These are phyloP conservation scores for Alectoris magna DNA, from an alignment of 2,797 vertebrate species.

Conservation along the genomic window DNA sequence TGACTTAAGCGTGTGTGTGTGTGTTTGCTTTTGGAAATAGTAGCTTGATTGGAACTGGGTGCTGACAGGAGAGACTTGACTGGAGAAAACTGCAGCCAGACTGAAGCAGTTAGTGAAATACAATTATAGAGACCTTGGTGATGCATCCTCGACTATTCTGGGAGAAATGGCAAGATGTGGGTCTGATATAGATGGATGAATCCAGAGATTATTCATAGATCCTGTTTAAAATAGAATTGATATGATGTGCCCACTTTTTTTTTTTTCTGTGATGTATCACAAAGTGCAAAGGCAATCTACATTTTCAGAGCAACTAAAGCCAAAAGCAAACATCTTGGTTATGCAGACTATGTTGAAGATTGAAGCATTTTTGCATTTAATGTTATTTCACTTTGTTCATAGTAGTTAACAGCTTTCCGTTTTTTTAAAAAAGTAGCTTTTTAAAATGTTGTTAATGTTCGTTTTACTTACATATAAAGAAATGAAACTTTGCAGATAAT, in stretches of 20 bases:
- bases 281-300: conserved; percentile 25
- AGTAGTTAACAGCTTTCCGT: background rate
- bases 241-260: background rate
- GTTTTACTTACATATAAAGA: background rate
- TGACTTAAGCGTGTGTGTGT: background rate
- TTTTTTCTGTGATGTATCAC: background rate
- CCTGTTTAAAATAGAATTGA: conserved; percentile 41
- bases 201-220: conserved; percentile 52
- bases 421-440: background rate
- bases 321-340: conserved; percentile 5
- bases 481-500: background rate
- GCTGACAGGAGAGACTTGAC: background rate
- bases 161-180: background rate
- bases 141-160: background rate
- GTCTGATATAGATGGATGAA: conserved; percentile 24
- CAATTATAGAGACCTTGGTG: background rate
- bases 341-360: background rate
- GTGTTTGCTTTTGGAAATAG: background rate
- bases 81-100: background rate
- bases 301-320: conserved; percentile 10
- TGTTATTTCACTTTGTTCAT: background rate
- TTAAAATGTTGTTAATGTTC: background rate
- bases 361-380: background rate
- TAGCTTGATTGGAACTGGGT: background rate
- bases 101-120: background rate